A percentile compares a stretch with the other conserved stretches of the same genome.
Evolutionary conservation across 2,888 invertebrate genomes (phyloP).

Genomic region (Lysandra bellargus): DNA sequence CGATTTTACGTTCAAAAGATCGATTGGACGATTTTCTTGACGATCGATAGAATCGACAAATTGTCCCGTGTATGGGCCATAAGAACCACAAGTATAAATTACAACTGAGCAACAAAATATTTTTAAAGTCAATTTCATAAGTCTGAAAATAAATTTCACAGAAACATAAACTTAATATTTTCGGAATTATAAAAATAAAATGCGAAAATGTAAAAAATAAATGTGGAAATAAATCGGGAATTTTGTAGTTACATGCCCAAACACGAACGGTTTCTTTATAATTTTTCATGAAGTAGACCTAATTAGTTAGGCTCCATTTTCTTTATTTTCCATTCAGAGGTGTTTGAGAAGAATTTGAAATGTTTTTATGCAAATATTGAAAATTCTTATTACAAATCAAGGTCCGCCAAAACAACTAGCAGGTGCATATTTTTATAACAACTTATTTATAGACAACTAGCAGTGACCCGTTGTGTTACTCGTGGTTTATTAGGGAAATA

Average conservation of each 20-base stretch:
- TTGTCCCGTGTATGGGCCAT: too few relatives aligned
- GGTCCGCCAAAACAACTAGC: too few relatives aligned
- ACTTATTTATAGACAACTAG: too few relatives aligned
- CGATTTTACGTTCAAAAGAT: too few relatives aligned
- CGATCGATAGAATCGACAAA: too few relatives aligned
- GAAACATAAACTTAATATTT: not conserved
- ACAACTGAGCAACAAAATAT: not conserved
- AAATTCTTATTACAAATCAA: not conserved
- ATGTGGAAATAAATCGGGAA: not conserved
- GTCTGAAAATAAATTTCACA: not conserved
- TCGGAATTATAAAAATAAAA: too few relatives aligned
- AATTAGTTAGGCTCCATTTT: not conserved
- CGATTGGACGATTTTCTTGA: too few relatives aligned
- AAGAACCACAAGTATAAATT: too few relatives aligned
- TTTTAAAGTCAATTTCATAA: not conserved
- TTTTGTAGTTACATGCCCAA: not conserved
- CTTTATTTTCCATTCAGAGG: not conserved
- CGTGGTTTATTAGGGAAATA: too few relatives aligned
- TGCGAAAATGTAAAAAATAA: too few relatives aligned
- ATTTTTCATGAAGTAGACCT: not conserved
- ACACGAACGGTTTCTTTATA: not conserved
- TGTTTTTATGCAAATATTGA: not conserved
- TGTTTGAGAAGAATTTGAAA: not conserved
- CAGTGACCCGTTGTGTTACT: too few relatives aligned
- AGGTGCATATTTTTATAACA: too few relatives aligned